These are phyloP conservation scores for Mustela nigripes DNA, from an alignment of 2,113 vertebrate genomes.

Conservation along the genomic window DNA sequence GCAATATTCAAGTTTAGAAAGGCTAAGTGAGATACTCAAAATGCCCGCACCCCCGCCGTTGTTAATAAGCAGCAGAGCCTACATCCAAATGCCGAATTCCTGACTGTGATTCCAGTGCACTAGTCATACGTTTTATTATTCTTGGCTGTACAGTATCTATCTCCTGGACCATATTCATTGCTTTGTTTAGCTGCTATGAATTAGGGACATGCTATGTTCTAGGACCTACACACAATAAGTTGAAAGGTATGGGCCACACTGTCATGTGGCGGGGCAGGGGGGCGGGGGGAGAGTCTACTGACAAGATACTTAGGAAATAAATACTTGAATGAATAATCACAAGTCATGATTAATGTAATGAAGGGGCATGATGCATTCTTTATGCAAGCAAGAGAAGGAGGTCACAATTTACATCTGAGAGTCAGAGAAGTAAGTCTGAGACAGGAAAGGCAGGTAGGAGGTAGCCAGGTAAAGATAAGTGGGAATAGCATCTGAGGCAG, in stretches of 20 bases:
- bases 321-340: not conserved
- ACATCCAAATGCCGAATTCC: too few species aligned
- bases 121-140: too few species aligned
- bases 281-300: not conserved
- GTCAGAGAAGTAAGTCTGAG: not conserved
- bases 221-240: not conserved
- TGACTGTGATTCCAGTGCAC: fast-evolving
- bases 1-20: not conserved
- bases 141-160: not conserved
- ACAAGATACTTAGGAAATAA: not conserved
- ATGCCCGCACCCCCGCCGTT: fast-evolving
- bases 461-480: not conserved
- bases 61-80: not conserved
- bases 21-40: not conserved
- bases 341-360: not conserved
- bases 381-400: not conserved
- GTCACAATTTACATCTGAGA: not conserved
- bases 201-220: too few species aligned
- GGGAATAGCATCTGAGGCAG: not conserved
- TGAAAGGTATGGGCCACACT: too few species aligned
- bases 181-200: not conserved
- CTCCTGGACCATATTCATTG: not conserved
- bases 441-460: not conserved
- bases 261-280: fast-evolving
- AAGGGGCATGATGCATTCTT: not conserved